Base-by-base conservation (phyloP, 1,140 invertebrate genomes). In the Drosophila persimilis region DNA sequence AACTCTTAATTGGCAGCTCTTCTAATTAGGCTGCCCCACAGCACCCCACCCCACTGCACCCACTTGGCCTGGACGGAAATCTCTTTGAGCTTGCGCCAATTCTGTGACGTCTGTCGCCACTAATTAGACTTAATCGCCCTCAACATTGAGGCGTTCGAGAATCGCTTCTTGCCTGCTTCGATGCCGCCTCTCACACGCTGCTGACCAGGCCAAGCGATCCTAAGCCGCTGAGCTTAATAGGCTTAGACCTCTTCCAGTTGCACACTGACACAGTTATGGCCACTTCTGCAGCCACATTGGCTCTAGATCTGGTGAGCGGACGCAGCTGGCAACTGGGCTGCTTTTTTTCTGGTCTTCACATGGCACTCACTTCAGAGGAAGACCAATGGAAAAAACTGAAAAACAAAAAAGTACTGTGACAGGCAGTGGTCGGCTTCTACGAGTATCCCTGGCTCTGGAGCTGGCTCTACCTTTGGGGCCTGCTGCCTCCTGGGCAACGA, bases 101-200 rank as follows among this genome's bases (percentile, higher is more conserved):
- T 88, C 83, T 58, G 22, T 53, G 65, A 47, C 65, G 66, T 53
- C 83, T 81, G 78, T 69, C 81, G 77, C 52, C 77, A 67, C 71
- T 86, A 86, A 86, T 86, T 85, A 73, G 62, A 62, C 58, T 67
- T 76, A 83, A 83, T 83, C 80, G 48, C 17, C 22, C 24, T 31
- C 41, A 54, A 66, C 60, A 47, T 61, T 52, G 51, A 47, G 43
- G 54, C 35, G 43, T n/a, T 46, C 15, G 22, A 22, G 56, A 60
- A 29, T 72, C 46, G 39, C 39, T 13, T 17, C 24, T 56, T 56
- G 17, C 15, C 20, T 2, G 20, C 20, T 20, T 41, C 15, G 8
- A 45, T 56, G 26, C 13, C 53, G 35, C 35, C 60, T 31, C 31
- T 31, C 8, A 8, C 31, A 31, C 57, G 44, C 46, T 45, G 26